A percentile compares a stretch with the other conserved stretches of the same genome.
Evolutionary conservation across 2,113 vertebrate species (phyloP).

Genomic region (Daphoenositta chrysoptera): DNA sequence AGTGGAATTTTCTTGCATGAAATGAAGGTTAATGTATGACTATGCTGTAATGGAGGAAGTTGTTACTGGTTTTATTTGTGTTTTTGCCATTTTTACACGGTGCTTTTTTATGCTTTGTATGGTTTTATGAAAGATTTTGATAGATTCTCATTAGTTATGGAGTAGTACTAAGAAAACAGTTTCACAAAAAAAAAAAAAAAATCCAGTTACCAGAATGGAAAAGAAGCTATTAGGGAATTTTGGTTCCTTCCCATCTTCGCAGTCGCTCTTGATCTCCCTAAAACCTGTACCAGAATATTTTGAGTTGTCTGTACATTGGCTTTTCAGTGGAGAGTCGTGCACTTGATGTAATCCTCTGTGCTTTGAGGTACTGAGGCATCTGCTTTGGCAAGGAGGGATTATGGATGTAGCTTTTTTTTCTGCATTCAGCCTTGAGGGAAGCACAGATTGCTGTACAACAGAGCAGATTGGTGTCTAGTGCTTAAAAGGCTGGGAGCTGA

Average conservation of each 20-base stretch:
- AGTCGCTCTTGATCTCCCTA: background rate
- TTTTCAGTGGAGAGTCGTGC: background rate
- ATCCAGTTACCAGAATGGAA: background rate
- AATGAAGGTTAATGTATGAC: background rate
- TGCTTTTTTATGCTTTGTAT: background rate
- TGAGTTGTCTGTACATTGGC: background rate
- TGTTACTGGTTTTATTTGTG: background rate
- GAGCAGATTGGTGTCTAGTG: background rate
- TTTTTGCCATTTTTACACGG: background rate
- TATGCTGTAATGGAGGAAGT: background rate
- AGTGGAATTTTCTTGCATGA: background rate
- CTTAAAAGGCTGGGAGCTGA: background rate
- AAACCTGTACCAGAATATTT: background rate
- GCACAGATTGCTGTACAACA: background rate
- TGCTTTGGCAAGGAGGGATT: background rate
- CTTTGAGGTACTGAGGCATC: slow-evolving; percentile 14
- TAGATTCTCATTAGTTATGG: background rate
- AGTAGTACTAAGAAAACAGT: background rate
- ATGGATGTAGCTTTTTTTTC: background rate
- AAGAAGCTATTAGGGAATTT: background rate
- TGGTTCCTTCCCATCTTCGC: background rate
- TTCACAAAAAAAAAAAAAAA: background rate
- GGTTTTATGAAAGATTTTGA: background rate
- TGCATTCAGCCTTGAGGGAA: background rate
- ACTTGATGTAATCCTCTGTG: background rate